These are phyloP conservation scores for Boulengeromyrus knoepffleri DNA, from an alignment of 2,113 vertebrate genomes.

Conservation along the genomic window DNA sequence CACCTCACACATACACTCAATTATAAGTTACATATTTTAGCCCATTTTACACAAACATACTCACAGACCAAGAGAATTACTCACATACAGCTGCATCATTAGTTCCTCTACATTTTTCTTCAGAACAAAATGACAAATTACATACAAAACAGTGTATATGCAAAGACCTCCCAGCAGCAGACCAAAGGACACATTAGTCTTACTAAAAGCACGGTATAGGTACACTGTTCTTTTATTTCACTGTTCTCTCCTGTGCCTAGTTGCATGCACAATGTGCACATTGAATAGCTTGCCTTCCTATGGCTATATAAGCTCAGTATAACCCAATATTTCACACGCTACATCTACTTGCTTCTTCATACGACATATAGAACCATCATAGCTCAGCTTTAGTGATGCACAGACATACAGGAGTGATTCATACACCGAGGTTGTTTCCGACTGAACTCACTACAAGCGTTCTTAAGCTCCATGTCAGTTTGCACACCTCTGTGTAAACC, in stretches of 20 bases:
- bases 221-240: background rate
- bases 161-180: background rate
- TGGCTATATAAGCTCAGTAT: background rate
- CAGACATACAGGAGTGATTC: background rate
- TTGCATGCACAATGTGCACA: background rate
- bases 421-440: background rate
- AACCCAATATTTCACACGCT: background rate
- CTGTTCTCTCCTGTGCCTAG: background rate
- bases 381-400: background rate
- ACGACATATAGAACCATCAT: background rate
- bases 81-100: background rate
- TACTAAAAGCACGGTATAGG: background rate
- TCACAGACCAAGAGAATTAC: background rate
- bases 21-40: background rate
- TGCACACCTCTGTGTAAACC: conserved; percentile 47
- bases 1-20: background rate
- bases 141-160: background rate
- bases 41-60: background rate
- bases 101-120: background rate
- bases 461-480: conserved; percentile 27
- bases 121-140: background rate
- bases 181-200: background rate
- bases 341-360: background rate
- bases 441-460: conserved; percentile 14
- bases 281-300: background rate